Evolutionary conservation across 2,113 vertebrate genomes (phyloP).

Genomic region (Chionomys nivalis): DNA sequence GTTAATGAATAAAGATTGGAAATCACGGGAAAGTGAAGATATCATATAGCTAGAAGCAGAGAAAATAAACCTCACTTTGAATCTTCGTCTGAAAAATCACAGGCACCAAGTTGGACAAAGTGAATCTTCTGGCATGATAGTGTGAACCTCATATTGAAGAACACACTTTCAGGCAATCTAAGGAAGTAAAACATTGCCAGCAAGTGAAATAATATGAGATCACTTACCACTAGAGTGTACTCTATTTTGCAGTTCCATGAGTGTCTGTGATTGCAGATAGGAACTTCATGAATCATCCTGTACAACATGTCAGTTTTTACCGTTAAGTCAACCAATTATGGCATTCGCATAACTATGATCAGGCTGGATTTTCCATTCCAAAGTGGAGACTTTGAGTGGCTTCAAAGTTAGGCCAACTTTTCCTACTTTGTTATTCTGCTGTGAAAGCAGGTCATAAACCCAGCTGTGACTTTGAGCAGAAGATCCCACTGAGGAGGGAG

Average conservation of each 20-base stretch:
- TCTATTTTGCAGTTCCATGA: background rate
- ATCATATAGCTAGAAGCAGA: background rate
- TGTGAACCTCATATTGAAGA: background rate
- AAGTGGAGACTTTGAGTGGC: conserved; percentile 19
- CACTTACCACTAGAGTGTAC: background rate
- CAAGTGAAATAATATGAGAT: background rate
- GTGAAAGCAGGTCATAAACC: background rate
- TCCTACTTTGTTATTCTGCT: background rate
- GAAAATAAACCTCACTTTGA: background rate
- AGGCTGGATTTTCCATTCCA: conserved; percentile 42
- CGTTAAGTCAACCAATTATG: background rate
- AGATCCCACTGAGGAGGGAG: background rate
- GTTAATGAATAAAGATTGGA: background rate
- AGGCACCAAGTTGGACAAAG: background rate
- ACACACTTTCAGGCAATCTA: background rate
- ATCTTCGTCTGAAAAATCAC: background rate
- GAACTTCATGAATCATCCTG: background rate
- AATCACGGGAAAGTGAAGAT: background rate
- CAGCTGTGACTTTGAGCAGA: background rate
- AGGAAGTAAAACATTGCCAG: conserved; percentile 17
- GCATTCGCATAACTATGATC: background rate
- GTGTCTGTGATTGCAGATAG: background rate
- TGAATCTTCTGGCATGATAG: background rate
- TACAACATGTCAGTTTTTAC: background rate
- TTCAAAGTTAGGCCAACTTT: conserved; percentile 35